phyloP scores from a whole-genome alignment of 2,113 vertebrate species.

The Butorides virescens region DNA sequence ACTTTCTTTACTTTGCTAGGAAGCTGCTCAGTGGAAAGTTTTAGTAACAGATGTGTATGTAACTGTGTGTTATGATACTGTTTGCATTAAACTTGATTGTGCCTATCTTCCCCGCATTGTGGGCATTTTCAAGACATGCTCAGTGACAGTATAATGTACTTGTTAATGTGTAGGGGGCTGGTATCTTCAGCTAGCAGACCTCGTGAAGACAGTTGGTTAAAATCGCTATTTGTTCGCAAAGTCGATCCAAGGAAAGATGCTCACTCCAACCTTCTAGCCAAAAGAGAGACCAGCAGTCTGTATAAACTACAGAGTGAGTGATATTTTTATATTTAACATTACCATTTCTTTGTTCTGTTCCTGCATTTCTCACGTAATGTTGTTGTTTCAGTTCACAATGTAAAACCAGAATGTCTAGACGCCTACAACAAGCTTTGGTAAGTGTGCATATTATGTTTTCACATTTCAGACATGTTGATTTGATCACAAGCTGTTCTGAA shows the following conservation, averaged over 20 bases:
- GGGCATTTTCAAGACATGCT: background rate
- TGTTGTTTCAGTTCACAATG: slow-evolving; percentile 94
- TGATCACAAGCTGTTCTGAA: background rate
- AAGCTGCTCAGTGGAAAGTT: background rate
- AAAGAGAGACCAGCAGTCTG: slow-evolving; percentile 93
- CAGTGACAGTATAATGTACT: background rate
- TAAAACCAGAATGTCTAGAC: slow-evolving; percentile 96
- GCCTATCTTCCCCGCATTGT: background rate
- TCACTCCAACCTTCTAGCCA: slow-evolving; percentile 95
- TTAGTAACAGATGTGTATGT: accelerated
- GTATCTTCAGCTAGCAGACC: slow-evolving; percentile 67
- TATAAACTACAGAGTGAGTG: slow-evolving; percentile 97
- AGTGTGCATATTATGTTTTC: slow-evolving; percentile 42
- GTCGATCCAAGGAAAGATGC: slow-evolving; percentile 96
- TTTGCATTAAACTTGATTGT: background rate
- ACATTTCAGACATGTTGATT: background rate
- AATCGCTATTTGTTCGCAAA: slow-evolving; percentile 95
- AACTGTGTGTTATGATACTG: background rate
- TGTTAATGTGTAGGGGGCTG: slow-evolving; percentile 73
- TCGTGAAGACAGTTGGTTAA: slow-evolving; percentile 93
- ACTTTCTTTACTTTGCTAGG: background rate
- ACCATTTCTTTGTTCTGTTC: background rate
- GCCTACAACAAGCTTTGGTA: slow-evolving; percentile 96
- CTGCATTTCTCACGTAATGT: slow-evolving; percentile 31
- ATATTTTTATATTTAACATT: background rate